phyloP scores from a whole-genome alignment of 2,113 vertebrate genomes.

The Pachyramphus minor region DNA sequence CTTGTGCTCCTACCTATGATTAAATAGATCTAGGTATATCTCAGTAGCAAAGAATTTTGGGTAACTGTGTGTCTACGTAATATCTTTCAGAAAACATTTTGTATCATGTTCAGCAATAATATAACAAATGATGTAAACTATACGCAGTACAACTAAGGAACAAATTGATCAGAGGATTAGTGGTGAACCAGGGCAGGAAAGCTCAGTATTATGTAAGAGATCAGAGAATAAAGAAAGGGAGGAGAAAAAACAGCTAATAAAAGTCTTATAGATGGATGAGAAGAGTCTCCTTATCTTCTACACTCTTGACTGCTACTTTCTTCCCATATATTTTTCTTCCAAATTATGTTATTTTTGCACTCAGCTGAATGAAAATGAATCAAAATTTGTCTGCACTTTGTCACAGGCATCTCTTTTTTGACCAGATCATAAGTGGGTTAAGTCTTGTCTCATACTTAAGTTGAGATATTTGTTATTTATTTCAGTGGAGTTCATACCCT shows the following conservation, averaged over 20 bases:
- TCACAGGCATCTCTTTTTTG: background rate
- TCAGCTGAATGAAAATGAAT: background rate
- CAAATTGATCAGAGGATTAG: background rate
- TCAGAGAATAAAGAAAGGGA: background rate
- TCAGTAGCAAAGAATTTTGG: background rate
- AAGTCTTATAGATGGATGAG: background rate
- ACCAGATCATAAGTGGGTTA: background rate
- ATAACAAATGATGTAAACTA: background rate
- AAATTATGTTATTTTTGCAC: background rate
- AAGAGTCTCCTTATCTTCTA: background rate
- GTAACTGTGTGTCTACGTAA: background rate
- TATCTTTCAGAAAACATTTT: background rate
- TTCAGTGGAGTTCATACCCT: background rate
- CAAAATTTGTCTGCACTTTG: background rate
- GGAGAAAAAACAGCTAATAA: background rate
- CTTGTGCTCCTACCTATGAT: background rate
- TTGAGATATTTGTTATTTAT: background rate
- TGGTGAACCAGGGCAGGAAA: background rate
- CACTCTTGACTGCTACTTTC: background rate
- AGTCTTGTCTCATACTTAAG: background rate
- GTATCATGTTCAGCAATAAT: background rate
- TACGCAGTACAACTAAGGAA: background rate
- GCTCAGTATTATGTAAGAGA: background rate
- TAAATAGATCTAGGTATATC: background rate
- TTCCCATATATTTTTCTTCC: background rate